Evolutionary conservation across 1,140 invertebrate genomes (phyloP).

Genomic region (Parapsyche elsis): DNA sequence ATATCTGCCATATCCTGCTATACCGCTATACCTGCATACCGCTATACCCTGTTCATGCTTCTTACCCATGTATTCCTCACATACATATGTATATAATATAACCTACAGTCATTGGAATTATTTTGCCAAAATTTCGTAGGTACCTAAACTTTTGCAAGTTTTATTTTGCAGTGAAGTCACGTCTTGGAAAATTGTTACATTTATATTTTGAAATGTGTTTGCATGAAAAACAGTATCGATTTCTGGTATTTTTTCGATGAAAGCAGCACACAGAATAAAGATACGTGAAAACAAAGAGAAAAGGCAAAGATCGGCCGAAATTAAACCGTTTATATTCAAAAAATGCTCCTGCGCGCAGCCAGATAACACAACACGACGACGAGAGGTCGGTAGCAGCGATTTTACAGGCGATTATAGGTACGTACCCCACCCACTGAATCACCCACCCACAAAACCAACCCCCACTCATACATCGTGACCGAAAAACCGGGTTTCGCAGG

Average conservation of each 20-base stretch:
- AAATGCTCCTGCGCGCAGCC: constrained; percentile 50
- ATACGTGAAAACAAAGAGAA: not conserved
- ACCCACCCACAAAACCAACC: no score
- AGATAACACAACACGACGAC: constrained; percentile 49
- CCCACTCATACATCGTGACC: not conserved
- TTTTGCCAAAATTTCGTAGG: no score
- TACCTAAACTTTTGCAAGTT: no score
- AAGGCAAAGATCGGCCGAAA: constrained; percentile 44
- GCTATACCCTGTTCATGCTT: no score
- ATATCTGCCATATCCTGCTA: no score
- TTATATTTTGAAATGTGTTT: no score
- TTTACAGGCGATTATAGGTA: constrained; percentile 9
- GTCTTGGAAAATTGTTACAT: no score
- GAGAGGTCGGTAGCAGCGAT: constrained; percentile 28
- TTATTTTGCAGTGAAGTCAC: no score
- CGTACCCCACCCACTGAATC: not conserved
- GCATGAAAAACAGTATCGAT: not conserved
- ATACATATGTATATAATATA: no score
- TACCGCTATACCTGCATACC: no score
- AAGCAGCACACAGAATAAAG: not conserved
- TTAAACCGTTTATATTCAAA: constrained; percentile 56
- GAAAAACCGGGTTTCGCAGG: constrained; percentile 33
- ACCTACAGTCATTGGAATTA: no score
- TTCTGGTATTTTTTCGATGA: constrained; percentile 4
- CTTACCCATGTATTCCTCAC: no score